These are phyloP conservation scores for Cotesia typhae DNA, from an alignment of 1,140 invertebrate species.

Conservation along the genomic window DNA sequence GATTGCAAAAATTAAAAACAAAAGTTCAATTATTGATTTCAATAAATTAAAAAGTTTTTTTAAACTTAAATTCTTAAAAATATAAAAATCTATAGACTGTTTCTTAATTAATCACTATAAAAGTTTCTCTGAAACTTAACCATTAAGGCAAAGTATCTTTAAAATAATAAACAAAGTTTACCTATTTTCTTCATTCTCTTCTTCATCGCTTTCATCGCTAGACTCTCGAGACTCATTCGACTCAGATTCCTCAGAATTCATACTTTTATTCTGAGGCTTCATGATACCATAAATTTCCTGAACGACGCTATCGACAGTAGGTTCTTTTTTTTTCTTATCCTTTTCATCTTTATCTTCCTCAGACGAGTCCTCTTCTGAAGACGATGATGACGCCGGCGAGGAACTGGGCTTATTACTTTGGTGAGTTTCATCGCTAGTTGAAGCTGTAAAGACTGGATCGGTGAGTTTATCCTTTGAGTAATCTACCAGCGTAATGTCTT, in stretches of 20 bases:
- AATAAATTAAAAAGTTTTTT: no score
- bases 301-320: conserved; percentile 53
- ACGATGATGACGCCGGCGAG: conserved; percentile 8
- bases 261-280: conserved; percentile 38
- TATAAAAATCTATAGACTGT: no score
- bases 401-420: conserved; percentile 1
- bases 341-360: conserved; percentile 15
- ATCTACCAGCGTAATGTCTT: conserved; percentile 4
- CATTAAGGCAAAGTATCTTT: no score
- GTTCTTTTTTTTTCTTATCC: conserved; percentile 38
- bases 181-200: conserved; percentile 54
- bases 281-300: conserved; percentile 50
- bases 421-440: conserved; percentile 2
- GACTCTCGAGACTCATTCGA: neutral
- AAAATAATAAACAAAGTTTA: conserved; percentile 30
- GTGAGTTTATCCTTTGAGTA: conserved; percentile 29
- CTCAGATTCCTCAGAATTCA: conserved; percentile 7
- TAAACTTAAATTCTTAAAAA: no score
- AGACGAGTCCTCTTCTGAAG: conserved; percentile 8
- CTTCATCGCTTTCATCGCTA: conserved; percentile 43
- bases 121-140: neutral
- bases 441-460: neutral
- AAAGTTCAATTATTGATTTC: no score
- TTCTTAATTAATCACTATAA: neutral
- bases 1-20: no score